A percentile compares a stretch with the other conserved stretches of the same genome.
Evolutionary conservation across 2,113 vertebrate genomes (phyloP).

Genomic region (Varanus salvator): DNA sequence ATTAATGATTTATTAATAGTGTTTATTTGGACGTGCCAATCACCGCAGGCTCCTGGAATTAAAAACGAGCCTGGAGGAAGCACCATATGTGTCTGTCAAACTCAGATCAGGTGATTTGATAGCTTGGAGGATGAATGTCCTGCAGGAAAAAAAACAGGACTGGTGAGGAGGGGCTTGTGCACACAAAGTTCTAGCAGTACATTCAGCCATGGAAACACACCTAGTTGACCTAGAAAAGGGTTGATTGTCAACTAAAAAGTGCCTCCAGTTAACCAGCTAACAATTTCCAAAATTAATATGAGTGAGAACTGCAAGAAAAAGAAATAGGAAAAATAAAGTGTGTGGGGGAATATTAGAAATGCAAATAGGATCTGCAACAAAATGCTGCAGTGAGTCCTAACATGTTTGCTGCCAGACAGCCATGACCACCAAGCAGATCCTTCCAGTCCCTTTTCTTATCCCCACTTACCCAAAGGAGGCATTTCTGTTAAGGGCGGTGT

Average conservation of each 20-base stretch:
- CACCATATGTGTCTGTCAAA: constrained; percentile 73
- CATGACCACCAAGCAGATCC: neutral
- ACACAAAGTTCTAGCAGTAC: neutral
- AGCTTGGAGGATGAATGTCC: constrained; percentile 39
- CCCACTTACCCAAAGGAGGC: too few relatives aligned
- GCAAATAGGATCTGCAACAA: neutral
- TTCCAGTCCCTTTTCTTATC: neutral
- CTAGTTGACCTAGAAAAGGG: neutral
- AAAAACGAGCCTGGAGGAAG: constrained; percentile 70
- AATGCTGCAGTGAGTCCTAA: neutral
- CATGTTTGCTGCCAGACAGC: neutral
- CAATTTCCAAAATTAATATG: neutral
- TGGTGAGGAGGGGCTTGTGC: neutral
- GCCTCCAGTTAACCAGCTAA: neutral
- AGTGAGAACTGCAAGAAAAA: too few relatives aligned
- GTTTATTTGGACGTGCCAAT: constrained; percentile 80
- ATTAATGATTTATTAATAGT: constrained; percentile 85
- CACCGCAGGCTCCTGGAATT: constrained; percentile 69
- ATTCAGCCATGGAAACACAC: neutral
- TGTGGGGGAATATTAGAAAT: too few relatives aligned
- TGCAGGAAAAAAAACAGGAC: constrained; percentile 23
- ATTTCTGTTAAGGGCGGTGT: too few relatives aligned
- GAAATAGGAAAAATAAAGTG: neutral
- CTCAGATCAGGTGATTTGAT: constrained; percentile 61
- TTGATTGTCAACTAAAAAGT: neutral